A percentile compares a stretch with the other conserved stretches of the same genome.
These are phyloP conservation scores for Echeneis naucrates DNA, from an alignment of 2,797 vertebrate genomes.

Conservation along the genomic window DNA sequence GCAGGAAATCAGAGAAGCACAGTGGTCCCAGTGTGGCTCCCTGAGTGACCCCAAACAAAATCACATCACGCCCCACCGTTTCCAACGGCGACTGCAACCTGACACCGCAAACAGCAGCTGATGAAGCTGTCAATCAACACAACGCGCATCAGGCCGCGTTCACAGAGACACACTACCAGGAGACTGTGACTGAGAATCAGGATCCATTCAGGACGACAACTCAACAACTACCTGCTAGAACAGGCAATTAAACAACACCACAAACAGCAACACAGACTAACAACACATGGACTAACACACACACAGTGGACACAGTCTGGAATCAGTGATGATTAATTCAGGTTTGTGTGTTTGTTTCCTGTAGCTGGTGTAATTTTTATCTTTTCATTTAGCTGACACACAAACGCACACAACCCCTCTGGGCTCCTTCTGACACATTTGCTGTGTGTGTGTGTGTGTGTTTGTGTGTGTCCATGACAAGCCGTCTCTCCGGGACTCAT, in stretches of 20 bases:
- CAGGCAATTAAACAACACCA: too few species aligned
- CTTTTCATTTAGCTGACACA: conserved; percentile 43
- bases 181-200: too few species aligned
- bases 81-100: conserved; percentile 52
- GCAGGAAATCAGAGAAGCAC: conserved; percentile 65
- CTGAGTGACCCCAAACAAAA: conserved; percentile 50
- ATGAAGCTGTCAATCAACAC: conserved; percentile 76
- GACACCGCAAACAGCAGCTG: conserved; percentile 27
- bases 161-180: too few species aligned
- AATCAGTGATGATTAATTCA: background rate
- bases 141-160: too few species aligned
- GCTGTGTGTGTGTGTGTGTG: conserved; percentile 36
- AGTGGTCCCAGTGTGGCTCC: conserved; percentile 53
- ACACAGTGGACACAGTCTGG: too few species aligned
- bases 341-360: background rate
- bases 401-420: conserved; percentile 34
- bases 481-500: conserved; percentile 65
- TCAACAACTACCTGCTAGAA: too few species aligned
- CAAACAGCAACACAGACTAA: too few species aligned
- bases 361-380: conserved; percentile 41
- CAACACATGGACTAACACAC: too few species aligned
- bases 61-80: conserved; percentile 54
- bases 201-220: too few species aligned
- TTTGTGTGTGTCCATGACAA: conserved; percentile 57
- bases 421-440: conserved; percentile 45